These are phyloP conservation scores for Ricordea florida DNA, from an alignment of 92 coral and sea anemone species.

Conservation along the genomic window DNA sequence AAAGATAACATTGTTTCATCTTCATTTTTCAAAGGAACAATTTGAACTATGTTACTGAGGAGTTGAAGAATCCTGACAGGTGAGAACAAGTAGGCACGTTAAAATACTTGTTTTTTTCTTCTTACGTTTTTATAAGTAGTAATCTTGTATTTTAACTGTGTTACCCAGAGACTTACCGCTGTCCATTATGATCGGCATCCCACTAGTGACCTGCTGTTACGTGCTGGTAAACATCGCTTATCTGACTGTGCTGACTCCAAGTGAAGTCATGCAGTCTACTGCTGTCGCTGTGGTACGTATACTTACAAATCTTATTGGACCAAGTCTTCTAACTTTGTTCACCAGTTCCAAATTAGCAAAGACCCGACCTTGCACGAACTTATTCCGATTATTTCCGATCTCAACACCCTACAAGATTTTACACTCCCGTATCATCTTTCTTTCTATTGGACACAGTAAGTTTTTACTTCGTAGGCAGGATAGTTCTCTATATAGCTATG, in stretches of 20 bases:
- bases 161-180: constrained; percentile 61
- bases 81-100: neutral
- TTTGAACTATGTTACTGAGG: constrained; percentile 82
- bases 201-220: constrained; percentile 69
- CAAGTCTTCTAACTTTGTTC: no score
- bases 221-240: constrained; percentile 81
- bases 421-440: no score
- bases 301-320: no score
- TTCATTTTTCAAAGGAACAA: constrained; percentile 64
- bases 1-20: neutral
- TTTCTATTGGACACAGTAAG: no score
- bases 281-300: constrained; percentile 89
- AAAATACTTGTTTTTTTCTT: constrained; percentile 8
- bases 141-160: neutral
- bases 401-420: no score
- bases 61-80: constrained; percentile 86
- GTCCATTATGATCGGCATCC: constrained; percentile 72
- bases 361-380: no score
- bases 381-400: no score
- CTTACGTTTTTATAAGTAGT: neutral
- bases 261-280: constrained; percentile 52
- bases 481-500: no score
- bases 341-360: no score
- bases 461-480: no score
- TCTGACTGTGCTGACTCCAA: constrained; percentile 63